These are phyloP conservation scores for Lasioglossum leucozonium DNA, from an alignment of 2,888 invertebrate species.

Conservation along the genomic window DNA sequence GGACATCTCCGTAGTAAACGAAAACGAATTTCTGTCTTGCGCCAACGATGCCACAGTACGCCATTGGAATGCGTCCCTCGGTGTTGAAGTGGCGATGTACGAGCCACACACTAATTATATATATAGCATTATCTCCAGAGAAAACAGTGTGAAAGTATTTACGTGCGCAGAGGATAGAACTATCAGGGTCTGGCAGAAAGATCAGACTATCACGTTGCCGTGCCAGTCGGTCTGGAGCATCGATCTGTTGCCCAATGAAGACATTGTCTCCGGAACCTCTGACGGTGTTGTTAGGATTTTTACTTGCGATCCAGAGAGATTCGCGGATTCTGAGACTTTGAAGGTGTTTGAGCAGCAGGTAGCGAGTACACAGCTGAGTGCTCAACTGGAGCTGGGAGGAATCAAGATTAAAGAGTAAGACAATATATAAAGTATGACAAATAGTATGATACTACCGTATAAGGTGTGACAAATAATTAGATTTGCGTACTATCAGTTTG, in stretches of 20 bases:
- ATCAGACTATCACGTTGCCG: slow-evolving; percentile 91
- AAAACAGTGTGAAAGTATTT: slow-evolving; percentile 88
- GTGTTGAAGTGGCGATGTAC: slow-evolving; percentile 91
- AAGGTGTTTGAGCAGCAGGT: slow-evolving; percentile 91
- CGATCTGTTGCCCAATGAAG: slow-evolving; percentile 92
- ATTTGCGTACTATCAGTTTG: slow-evolving; percentile 86
- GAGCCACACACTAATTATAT: slow-evolving; percentile 96
- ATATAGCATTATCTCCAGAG: slow-evolving; percentile 86
- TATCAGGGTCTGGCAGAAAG: slow-evolving; percentile 91
- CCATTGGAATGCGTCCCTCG: slow-evolving; percentile 91
- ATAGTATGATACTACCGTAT: background rate
- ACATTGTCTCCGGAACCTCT: slow-evolving; percentile 92
- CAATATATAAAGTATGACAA: slow-evolving; percentile 58
- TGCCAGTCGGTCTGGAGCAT: slow-evolving; percentile 96
- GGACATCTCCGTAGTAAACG: slow-evolving; percentile 89
- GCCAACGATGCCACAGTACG: slow-evolving; percentile 96
- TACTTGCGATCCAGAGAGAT: slow-evolving; percentile 89
- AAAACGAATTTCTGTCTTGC: slow-evolving; percentile 93
- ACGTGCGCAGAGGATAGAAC: slow-evolving; percentile 96
- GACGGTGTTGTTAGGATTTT: slow-evolving; percentile 96
- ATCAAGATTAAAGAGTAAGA: slow-evolving; percentile 93
- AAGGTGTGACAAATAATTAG: background rate
- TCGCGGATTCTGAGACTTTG: slow-evolving; percentile 88
- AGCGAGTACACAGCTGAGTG: slow-evolving; percentile 86
- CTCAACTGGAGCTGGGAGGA: slow-evolving; percentile 92